A percentile compares a stretch with the other conserved stretches of the same genome.
phyloP scores from a whole-genome alignment of 2,797 vertebrate genomes.

The Sparidentex hasta region DNA sequence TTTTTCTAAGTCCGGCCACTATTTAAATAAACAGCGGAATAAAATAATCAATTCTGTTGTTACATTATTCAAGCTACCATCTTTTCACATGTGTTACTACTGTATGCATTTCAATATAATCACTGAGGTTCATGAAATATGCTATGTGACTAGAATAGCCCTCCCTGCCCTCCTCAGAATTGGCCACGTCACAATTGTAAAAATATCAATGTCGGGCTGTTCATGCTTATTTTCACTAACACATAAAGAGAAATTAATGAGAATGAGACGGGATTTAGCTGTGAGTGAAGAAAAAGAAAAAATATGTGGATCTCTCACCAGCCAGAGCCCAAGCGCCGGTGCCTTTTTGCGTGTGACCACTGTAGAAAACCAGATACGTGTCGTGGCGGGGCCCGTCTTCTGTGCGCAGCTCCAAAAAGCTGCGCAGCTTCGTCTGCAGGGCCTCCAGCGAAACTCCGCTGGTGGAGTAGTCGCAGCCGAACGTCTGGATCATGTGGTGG shows the following conservation, averaged over 20 bases:
- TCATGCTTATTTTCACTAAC: neutral
- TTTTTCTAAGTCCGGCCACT: too few species aligned
- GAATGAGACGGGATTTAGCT: neutral
- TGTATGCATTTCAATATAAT: neutral
- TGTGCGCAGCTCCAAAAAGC: constrained; percentile 94
- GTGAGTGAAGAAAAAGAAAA: neutral
- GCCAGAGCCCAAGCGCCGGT: constrained; percentile 95
- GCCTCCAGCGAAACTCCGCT: constrained; percentile 92
- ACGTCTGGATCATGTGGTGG: constrained; percentile 96
- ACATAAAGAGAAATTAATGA: neutral
- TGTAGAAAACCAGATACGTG: constrained; percentile 97
- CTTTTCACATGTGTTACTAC: neutral
- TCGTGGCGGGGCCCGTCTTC: constrained; percentile 97
- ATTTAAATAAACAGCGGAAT: too few species aligned
- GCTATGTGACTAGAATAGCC: neutral
- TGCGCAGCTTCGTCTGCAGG: constrained; percentile 91
- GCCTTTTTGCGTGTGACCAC: constrained; percentile 92
- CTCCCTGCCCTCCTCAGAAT: neutral
- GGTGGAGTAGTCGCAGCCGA: constrained; percentile 97
- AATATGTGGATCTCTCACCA: constrained; percentile 83
- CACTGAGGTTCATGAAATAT: neutral
- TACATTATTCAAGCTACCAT: too few species aligned
- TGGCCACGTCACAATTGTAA: too few species aligned
- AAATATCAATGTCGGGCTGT: neutral
- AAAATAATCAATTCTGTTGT: too few species aligned